Base-by-base conservation (phyloP, 2,888 invertebrate species). In the Euphydryas editha region DNA sequence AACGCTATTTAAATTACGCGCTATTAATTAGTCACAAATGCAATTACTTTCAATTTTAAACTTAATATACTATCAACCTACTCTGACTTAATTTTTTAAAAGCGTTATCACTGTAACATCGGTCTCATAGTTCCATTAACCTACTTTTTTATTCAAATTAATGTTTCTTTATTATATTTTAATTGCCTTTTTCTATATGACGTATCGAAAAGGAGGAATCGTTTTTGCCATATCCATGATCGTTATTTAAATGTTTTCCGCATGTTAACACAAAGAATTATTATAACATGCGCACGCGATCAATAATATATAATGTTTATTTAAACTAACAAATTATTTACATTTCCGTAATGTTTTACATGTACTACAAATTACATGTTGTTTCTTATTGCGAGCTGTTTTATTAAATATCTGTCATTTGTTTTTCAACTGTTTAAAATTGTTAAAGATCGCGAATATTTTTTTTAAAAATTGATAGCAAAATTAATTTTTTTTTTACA, bases 331-430 rank as follows among this genome's bases (percentile, higher is more conserved):
- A 47, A 47, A 20, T 47, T 47, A 13, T 0, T 18, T 13, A 47
- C 21, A 47, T 47, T 47, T 47, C 47, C 47, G 47, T 20, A 47
- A 47, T 47, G 18, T 47, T 47, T 47, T 20, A 47, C 47, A 47
- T 47, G 13, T 20, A 18, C 1, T 39, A 30, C 5, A 30, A 30
- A 30, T 30, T 30, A 30, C 30, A 30, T 2, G 30, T n/a, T 30
- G 30, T 8, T 30, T 30, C 30, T 30, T 30, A 30, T 30, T 30
- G 8, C 30, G 30, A 30, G 0, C 8, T 30, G 30, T 30, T 30
- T 30, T 30, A 8, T 30, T 30, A 30, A 7, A 30, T 30, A 2
- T 4, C 24, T 24, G 6, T 24, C 24, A 24, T 6, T 24, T n/a
- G n/a, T n/a, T n/a, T n/a, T n/a, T n/a, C n/a, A n/a, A n/a, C n/a